phyloP scores from a whole-genome alignment of 1,140 invertebrate genomes.

The Heterodera schachtii region DNA sequence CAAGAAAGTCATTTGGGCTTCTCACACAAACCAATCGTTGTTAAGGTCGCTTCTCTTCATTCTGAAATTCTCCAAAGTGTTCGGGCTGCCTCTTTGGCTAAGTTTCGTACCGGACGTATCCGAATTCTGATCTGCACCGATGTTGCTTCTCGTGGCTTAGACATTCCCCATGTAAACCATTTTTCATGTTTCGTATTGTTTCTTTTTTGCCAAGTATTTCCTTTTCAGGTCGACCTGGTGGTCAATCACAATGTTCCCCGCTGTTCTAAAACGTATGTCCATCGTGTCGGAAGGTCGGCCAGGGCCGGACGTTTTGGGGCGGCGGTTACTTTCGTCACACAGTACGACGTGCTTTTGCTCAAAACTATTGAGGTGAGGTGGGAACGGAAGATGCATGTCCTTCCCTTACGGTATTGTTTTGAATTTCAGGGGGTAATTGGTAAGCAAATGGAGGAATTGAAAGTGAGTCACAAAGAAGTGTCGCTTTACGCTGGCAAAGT shows the following conservation, averaged over 20 bases:
- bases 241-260: constrained; percentile 62
- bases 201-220: neutral
- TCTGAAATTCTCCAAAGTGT: constrained; percentile 54
- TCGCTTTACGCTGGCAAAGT: constrained; percentile 86
- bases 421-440: constrained; percentile 79
- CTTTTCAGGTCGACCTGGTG: constrained; percentile 59
- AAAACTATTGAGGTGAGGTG: constrained; percentile 76
- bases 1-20: neutral
- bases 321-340: constrained; percentile 86
- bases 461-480: constrained; percentile 70
- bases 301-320: constrained; percentile 65
- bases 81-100: constrained; percentile 29
- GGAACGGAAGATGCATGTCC: neutral
- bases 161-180: constrained; percentile 59
- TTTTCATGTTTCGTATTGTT: neutral
- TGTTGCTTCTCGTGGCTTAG: constrained; percentile 66
- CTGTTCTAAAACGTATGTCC: constrained; percentile 60
- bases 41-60: constrained; percentile 58
- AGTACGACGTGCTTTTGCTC: constrained; percentile 83
- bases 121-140: constrained; percentile 54
- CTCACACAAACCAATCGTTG: neutral
- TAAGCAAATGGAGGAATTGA: constrained; percentile 75
- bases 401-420: constrained; percentile 72
- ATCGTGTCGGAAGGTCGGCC: constrained; percentile 60
- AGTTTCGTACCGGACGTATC: constrained; percentile 45